Percentiles rank a stretch among this genome's conserved stretches.
phyloP scores from a whole-genome alignment of 64 coral and sea anemone species.

The Stichodactyla helianthus region DNA sequence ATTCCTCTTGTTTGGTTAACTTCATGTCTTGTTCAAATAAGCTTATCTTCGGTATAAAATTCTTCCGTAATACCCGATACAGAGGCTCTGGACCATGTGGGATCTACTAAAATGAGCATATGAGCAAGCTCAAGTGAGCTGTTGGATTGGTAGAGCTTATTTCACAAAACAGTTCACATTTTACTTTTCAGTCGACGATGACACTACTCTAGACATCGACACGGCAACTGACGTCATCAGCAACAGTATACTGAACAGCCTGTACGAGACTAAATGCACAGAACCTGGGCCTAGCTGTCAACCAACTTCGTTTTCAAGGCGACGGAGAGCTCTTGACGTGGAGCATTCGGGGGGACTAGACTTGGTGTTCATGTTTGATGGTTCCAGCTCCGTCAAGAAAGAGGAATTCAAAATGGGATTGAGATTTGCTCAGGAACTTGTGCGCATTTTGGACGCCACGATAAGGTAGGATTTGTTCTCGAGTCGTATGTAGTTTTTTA shows the following conservation, averaged over 20 bases:
- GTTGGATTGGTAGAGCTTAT: background rate
- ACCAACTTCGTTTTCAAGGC: slow-evolving; percentile 7
- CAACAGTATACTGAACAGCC: slow-evolving; percentile 5
- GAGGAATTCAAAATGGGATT: slow-evolving; percentile 50
- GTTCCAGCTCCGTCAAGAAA: slow-evolving; percentile 33
- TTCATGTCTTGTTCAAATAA: too few species aligned
- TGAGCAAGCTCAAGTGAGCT: background rate
- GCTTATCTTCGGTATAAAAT: too few species aligned
- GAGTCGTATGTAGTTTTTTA: too few species aligned
- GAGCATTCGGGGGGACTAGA: slow-evolving; percentile 37
- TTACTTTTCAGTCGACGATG: slow-evolving; percentile 6
- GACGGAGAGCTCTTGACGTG: slow-evolving; percentile 36
- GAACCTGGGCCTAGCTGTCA: slow-evolving; percentile 16
- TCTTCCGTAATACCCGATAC: background rate
- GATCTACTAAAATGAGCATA: background rate
- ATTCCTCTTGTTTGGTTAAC: too few species aligned
- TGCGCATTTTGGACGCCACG: slow-evolving; percentile 47
- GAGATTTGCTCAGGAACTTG: slow-evolving; percentile 50
- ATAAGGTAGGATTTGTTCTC: background rate
- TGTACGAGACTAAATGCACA: slow-evolving; percentile 8
- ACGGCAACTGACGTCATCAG: slow-evolving; percentile 42
- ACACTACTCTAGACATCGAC: slow-evolving; percentile 32
- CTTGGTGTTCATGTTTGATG: slow-evolving; percentile 53
- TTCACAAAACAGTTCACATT: background rate
- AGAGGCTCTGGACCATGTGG: background rate